Evolutionary conservation across 2,797 vertebrate species (phyloP), one percentile per base, ranked within the genome.

Genomic region (Catamblyrhynchus diadema): DNA sequence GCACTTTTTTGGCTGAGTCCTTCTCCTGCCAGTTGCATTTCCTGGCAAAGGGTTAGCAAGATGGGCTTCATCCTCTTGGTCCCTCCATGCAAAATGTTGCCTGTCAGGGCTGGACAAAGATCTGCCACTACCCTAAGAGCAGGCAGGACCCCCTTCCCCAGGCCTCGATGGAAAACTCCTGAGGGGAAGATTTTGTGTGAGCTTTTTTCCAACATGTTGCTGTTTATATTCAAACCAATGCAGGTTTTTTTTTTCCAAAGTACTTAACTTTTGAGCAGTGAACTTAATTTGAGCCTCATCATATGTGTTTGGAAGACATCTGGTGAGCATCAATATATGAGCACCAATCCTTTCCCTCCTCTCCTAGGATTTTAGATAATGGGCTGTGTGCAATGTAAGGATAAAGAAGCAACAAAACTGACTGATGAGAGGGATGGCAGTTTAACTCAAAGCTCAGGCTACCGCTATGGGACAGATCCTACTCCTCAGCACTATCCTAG

Each of bases 311-410:
- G 25, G 25, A 30, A 44, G 35, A 86, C n/a, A 65, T 79, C 35
- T 59, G 59, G 37, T 56, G 42, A 64, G 25, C 53, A 47, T 53
- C 56, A 64, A 6, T 6, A 1, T 60, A 75, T 56, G 82, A 42
- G 6, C 10, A 56, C 19, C 25, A 83, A 42, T 93, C 54, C 33
- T 96, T 67, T 95, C n/a, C 77, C 78, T 73, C 72, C 27, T 86
- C 28, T 35, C 44, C 24, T 97, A 99, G 99, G 98, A 99, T 97
- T 98, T 97, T 98, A 99, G 98, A 99, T 98, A 99, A 99, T 99
- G 99, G 99, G 99, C 99, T 99, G 99, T 99, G 99, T 99, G 98
- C 99, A 99, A 99, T 99, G 99, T 98, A 99, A 99, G 99, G 99
- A 99, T 95, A 99, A 99, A 98, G 99, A 99, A 98, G 98, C 98